Evolutionary conservation across 2,888 invertebrate species (phyloP), one percentile per base, ranked within the genome.

Genomic region (Cheilosia soror): DNA sequence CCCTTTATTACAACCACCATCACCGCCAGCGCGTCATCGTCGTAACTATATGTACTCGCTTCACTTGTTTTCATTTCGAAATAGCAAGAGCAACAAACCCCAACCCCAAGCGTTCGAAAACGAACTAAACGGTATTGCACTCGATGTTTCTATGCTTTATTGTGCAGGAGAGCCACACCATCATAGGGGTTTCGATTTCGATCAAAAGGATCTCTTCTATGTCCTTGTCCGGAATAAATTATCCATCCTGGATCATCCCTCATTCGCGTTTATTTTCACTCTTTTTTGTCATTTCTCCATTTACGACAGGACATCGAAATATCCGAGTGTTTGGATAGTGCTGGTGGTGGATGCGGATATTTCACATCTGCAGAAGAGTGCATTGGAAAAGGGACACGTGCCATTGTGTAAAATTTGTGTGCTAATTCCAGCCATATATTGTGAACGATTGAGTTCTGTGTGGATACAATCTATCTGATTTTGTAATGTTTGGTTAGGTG

Each of bases 171-270:
- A 9, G 27, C 27, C 11, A 13, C 40, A 49, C 40, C 40, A 33
- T 47, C n/a, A 82, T 82, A 82, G 77, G 82, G 82, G 82, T 82
- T 71, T 25, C 60, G 40, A 58, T 82, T 71, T 25, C 60, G 40
- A 58, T 65, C 58, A 65, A 71, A 20, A 60, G 40, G 77, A 66
- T 53, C 69, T 65, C 49, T 20, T 58, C 69, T 51, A 60, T 80
- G 80, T 57, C 69, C 66, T 60, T 80, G 80, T 57, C 69, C 66
- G 82, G 82, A 82, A 82, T 82, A 77, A 71, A 77, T 82, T 82
- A 82, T 71, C 65, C 71, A 66, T 76, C 49, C 42, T 57, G 49
- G 49, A 57, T 55, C 75, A 69, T 75, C 68, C 63, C 49, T 60
- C 55, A 65, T 58, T 65, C 58, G 57, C 63, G 49, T 58, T 68